A percentile compares a stretch with the other conserved stretches of the same genome.
Conservation (phyloP, 1,140 invertebrate species). For the Trissolcus basalis region DNA sequence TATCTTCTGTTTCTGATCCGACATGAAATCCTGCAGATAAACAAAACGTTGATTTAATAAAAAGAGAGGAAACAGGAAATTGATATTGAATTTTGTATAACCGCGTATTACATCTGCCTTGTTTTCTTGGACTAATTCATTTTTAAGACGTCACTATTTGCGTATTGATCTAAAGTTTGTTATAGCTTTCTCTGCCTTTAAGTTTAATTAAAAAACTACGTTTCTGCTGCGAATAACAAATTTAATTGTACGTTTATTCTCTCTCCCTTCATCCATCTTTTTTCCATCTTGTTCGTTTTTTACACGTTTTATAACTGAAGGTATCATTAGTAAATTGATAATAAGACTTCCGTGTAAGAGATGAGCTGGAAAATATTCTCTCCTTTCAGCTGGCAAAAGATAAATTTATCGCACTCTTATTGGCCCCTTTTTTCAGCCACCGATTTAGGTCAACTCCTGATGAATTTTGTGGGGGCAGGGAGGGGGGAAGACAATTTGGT, state of each 20-base stretch:
- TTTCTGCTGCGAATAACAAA: no score
- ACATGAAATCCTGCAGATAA: constrained; percentile 21
- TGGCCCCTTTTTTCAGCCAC: constrained; percentile 11
- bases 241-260: no score
- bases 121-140: constrained; percentile 15
- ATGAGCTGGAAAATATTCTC: neutral
- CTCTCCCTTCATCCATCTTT: no score
- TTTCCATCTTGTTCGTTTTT: no score
- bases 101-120: constrained; percentile 2
- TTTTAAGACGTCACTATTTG: neutral
- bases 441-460: constrained; percentile 31
- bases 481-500: no score
- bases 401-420: constrained; percentile 30
- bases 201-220: no score
- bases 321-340: no score
- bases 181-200: neutral
- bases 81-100: constrained; percentile 20
- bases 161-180: constrained; percentile 2
- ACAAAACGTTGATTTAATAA: constrained; percentile 15
- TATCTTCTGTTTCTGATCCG: no score
- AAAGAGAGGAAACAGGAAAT: constrained; percentile 4
- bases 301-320: no score
- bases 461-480: constrained; percentile 27
- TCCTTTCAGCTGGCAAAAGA: constrained; percentile 6
- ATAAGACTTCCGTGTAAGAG: neutral